Conservation (phyloP, 2,797 vertebrate genomes). For the Hemitrygon akajei region DNA sequence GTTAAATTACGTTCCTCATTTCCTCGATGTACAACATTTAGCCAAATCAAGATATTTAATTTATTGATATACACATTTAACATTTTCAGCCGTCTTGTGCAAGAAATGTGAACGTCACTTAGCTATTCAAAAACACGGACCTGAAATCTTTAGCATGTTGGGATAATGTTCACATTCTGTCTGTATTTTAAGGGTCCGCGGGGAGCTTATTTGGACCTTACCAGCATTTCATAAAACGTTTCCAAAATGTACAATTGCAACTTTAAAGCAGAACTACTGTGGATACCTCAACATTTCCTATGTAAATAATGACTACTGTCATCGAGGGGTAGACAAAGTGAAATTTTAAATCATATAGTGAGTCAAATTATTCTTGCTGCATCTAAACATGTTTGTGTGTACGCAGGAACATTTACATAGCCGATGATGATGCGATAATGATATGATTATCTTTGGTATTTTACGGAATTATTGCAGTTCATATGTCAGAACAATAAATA, state of each 20-base stretch:
- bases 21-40: neutral
- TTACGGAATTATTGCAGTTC: neutral
- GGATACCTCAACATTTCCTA: neutral
- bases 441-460: neutral
- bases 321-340: neutral
- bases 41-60: neutral
- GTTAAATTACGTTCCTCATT: conserved; percentile 16
- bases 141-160: neutral
- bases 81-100: neutral
- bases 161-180: neutral
- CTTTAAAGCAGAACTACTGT: neutral
- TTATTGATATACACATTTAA: neutral
- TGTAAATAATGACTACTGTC: too few species aligned
- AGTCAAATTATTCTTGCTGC: neutral
- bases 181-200: neutral
- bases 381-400: too few species aligned
- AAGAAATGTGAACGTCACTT: too few species aligned
- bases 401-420: neutral
- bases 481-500: conserved; percentile 1
- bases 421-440: neutral
- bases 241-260: neutral
- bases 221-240: neutral
- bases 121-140: neutral
- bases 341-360: neutral
- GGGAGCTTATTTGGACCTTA: neutral